Evolutionary conservation across 2,888 invertebrate species (phyloP), one percentile per base, ranked within the genome.

Genomic region (Cryptocheilus praepositus): DNA sequence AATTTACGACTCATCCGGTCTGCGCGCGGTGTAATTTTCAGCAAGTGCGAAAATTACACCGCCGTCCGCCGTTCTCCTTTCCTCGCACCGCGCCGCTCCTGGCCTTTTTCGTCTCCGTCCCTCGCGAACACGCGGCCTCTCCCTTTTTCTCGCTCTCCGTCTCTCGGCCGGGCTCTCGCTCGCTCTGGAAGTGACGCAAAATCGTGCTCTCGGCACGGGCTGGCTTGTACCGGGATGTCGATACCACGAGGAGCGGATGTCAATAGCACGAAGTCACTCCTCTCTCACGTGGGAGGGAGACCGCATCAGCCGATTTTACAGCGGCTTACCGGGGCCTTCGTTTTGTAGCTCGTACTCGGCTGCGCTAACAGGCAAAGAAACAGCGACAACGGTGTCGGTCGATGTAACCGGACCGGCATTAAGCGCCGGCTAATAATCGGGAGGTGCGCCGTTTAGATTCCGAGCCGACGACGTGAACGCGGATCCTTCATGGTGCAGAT

Each of bases 241-340:
- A 84, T 83, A 84, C 72, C 84, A 84, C 82, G 76, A 83, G 82
- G 81, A 84, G 84, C 80, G 83, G 83, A 86, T 86, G 86, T 85
- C 86, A 86, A 85, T 86, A 85, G 82, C 86, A 86, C 79, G 79
- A 76, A 82, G 80, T 84, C 82, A 83, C 81, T 84, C 81, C 81
- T 82, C 79, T 63, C 57, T 64, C 76, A 71, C 71, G 58, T 61
- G 67, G 64, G 76, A 78, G 76, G 70, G 67, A 57, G 57, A 57
- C 73, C 60, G 73, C 76, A 76, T 71, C 80, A 56, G 70, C 73
- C 77, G 75, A 79, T 79, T 79, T 79, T 79, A 75, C 79, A 77
- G 63, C 69, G 69, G 63, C 72, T 70, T 72, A 70, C 61, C 78
- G 61, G 58, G 36, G 18, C 51, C 49, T 53, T 46, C 52, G 44